Percentiles rank a stretch among this genome's conserved stretches.
phyloP scores from a whole-genome alignment of 2,113 vertebrate genomes.

The Arizona elegans region DNA sequence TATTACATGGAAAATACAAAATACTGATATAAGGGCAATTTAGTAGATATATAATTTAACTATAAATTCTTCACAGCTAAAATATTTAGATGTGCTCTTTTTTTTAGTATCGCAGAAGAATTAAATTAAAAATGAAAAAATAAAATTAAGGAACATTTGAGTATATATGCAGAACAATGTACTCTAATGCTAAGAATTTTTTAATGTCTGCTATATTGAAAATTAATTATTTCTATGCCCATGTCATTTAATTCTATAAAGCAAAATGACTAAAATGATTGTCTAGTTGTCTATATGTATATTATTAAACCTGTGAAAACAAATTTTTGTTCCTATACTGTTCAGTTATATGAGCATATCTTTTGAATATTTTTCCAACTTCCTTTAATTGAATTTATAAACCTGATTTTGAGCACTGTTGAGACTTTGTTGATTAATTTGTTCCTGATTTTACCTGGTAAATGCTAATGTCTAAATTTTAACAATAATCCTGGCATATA shows the following conservation, averaged over 20 bases:
- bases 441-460: no score
- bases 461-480: no score
- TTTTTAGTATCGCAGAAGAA: not conserved
- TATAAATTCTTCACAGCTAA: not conserved
- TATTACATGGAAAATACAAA: not conserved
- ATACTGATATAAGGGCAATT: not conserved
- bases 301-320: not conserved
- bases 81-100: not conserved
- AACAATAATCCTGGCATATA: no score
- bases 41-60: not conserved
- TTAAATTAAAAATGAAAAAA: no score
- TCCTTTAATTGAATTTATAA: not conserved
- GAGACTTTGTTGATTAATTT: not conserved
- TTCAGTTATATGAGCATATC: not conserved
- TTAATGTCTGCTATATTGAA: not conserved
- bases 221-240: not conserved
- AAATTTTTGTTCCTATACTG: not conserved
- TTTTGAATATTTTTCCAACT: not conserved
- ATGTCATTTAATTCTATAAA: no score
- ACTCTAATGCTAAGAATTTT: not conserved
- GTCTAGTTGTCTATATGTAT: not conserved
- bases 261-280: not conserved
- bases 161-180: not conserved
- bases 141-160: not conserved
- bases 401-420: not conserved